These are phyloP conservation scores for Pangasius larnaudii DNA, from an alignment of 2,797 vertebrate species.

Conservation along the genomic window DNA sequence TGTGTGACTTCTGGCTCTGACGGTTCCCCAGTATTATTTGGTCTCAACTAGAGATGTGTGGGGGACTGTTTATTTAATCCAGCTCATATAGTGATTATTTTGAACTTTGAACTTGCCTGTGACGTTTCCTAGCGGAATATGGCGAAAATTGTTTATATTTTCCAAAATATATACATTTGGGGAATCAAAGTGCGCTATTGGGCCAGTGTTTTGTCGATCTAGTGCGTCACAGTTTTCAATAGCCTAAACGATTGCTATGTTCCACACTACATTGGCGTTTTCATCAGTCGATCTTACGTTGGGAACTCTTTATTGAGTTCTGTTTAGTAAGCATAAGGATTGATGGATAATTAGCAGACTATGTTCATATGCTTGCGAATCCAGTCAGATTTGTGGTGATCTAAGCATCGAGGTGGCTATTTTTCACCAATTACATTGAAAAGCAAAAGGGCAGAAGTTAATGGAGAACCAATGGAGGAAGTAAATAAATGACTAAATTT, in stretches of 20 bases:
- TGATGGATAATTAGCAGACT: not conserved
- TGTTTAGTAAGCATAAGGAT: not conserved
- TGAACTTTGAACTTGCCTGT: not conserved
- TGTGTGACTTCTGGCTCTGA: not conserved
- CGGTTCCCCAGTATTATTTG: not conserved
- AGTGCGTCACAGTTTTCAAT: slow-evolving; percentile 1
- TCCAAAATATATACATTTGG: not conserved
- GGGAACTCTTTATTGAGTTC: not conserved
- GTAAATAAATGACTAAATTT: slow-evolving; percentile 23
- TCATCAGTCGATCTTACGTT: not conserved
- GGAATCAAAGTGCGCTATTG: not conserved
- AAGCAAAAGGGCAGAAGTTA: not conserved
- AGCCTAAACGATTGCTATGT: slow-evolving; percentile 28
- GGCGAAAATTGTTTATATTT: not conserved
- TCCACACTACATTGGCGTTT: not conserved
- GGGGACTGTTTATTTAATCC: not conserved
- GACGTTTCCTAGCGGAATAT: not conserved
- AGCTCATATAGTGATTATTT: not conserved
- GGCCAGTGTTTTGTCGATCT: slow-evolving; percentile 12
- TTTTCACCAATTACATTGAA: not conserved
- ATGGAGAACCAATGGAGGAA: slow-evolving; percentile 8
- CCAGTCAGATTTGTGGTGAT: not conserved
- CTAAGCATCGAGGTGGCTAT: not conserved
- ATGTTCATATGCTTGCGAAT: not conserved
- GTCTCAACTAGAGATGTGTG: not conserved